Evolutionary conservation across 2,113 vertebrate genomes (phyloP).

Genomic region (Scopus umbretta): DNA sequence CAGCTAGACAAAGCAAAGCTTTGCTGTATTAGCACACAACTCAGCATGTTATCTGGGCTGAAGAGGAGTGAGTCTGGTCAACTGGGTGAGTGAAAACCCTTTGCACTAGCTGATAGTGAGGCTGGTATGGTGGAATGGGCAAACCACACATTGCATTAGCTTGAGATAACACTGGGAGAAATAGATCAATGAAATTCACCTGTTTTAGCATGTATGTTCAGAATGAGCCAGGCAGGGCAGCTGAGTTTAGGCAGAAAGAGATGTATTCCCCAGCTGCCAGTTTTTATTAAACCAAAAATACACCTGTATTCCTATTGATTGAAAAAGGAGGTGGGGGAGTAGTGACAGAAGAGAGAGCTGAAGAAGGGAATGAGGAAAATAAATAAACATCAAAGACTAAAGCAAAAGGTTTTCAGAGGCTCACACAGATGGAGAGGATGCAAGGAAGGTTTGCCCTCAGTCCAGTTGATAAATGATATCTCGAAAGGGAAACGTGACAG

Average conservation of each 20-base stretch:
- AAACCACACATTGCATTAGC: background rate
- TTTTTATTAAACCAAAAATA: background rate
- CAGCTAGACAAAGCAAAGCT: conserved; percentile 10
- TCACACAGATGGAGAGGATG: background rate
- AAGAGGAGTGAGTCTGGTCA: background rate
- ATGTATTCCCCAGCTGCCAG: background rate
- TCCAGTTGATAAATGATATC: background rate
- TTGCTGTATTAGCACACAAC: background rate
- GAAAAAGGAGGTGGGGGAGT: background rate
- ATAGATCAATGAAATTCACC: background rate
- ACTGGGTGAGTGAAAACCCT: background rate
- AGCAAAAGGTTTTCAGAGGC: background rate
- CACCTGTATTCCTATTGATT: background rate
- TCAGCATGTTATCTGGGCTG: background rate
- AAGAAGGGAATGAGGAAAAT: background rate
- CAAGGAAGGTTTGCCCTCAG: background rate
- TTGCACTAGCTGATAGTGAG: background rate
- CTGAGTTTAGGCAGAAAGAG: background rate
- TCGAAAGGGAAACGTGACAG: background rate
- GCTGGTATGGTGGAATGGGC: background rate
- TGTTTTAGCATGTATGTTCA: background rate
- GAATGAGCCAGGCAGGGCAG: background rate
- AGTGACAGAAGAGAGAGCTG: background rate
- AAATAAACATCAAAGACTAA: background rate
- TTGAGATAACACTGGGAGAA: background rate